Percentiles rank a stretch among this genome's conserved stretches.
phyloP scores from a whole-genome alignment of 2,797 vertebrate species.

The Hapalemur alaotrensis region DNA sequence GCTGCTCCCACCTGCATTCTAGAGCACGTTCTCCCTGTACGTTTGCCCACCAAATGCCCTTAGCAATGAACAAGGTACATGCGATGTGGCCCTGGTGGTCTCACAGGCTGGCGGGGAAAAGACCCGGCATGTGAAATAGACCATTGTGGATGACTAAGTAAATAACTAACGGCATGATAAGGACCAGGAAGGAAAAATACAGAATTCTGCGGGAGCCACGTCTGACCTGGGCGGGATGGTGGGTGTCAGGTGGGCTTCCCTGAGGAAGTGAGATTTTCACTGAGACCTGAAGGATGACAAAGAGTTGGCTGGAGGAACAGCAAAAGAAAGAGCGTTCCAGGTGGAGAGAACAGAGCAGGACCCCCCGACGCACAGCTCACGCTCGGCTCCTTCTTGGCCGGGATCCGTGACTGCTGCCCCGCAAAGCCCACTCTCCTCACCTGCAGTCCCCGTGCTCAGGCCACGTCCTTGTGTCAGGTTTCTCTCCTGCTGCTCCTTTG shows the following conservation, averaged over 20 bases:
- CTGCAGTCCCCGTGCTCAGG: background rate
- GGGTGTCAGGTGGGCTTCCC: background rate
- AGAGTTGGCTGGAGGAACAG: background rate
- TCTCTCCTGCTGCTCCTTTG: background rate
- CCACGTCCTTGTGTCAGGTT: background rate
- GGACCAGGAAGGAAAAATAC: background rate
- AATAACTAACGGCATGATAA: background rate
- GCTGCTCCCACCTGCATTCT: no score
- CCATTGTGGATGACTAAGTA: background rate
- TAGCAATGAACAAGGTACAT: background rate
- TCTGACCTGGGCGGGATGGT: background rate
- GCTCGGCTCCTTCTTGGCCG: fast-evolving
- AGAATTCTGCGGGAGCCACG: background rate
- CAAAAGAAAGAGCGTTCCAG: background rate
- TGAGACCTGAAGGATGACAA: background rate
- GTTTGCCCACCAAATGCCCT: background rate
- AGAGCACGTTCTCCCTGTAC: background rate
- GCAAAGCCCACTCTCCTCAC: background rate
- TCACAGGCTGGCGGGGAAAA: background rate
- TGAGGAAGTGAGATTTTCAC: background rate
- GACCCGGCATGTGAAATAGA: background rate
- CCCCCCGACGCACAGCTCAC: background rate
- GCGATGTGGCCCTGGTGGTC: background rate
- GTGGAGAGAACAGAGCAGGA: background rate
- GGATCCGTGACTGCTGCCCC: background rate